phyloP scores from a whole-genome alignment of 2,888 invertebrate species.

The Exocentrus adspersus region DNA sequence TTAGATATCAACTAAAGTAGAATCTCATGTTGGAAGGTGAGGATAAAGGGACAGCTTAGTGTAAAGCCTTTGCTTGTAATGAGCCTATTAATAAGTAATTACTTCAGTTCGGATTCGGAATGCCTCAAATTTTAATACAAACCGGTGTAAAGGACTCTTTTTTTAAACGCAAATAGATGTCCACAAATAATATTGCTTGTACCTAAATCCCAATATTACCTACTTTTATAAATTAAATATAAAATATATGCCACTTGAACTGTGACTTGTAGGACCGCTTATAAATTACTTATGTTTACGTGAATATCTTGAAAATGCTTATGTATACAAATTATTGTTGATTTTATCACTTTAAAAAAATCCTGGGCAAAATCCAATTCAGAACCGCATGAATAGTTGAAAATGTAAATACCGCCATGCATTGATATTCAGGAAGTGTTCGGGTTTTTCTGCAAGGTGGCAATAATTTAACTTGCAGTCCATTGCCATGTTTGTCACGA shows the following conservation, averaged over 20 bases:
- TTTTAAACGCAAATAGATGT: neutral
- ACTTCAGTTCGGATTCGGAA: neutral
- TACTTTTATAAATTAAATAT: too few relatives aligned
- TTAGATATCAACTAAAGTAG: neutral
- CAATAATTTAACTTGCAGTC: constrained; percentile 10
- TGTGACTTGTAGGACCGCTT: too few relatives aligned
- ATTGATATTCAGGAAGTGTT: constrained; percentile 13
- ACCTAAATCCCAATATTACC: too few relatives aligned
- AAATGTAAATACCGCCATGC: constrained; percentile 7
- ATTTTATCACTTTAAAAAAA: neutral
- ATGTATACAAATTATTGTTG: neutral
- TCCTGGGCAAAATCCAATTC: neutral
- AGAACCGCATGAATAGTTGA: neutral
- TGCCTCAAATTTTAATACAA: neutral
- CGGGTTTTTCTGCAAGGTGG: constrained; percentile 9
- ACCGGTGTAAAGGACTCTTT: neutral
- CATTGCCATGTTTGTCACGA: constrained; percentile 14
- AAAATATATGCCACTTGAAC: too few relatives aligned
- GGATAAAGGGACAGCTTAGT: neutral
- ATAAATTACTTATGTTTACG: too few relatives aligned
- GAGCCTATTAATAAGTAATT: constrained; percentile 1
- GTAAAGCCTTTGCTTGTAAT: neutral
- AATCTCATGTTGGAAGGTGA: neutral
- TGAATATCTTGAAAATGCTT: too few relatives aligned
- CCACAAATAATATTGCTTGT: neutral